Percentiles rank a stretch among this genome's conserved stretches.
phyloP scores from a whole-genome alignment of 2,113 vertebrate genomes.

The Cyanocitta stelleri region DNA sequence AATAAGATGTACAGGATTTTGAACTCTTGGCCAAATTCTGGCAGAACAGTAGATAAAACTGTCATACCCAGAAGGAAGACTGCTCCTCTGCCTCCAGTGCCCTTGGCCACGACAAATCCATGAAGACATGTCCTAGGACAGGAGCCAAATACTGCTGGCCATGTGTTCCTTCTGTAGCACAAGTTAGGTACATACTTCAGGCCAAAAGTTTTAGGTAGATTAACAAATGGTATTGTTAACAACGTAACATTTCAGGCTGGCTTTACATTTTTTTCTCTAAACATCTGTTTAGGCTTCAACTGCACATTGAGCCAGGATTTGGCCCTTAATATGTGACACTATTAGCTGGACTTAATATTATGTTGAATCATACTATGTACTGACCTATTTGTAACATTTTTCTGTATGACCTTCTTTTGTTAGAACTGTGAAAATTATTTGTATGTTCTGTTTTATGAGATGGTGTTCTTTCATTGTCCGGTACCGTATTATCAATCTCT shows the following conservation, averaged over 20 bases:
- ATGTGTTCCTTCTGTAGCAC: neutral
- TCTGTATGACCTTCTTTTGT: slow-evolving; percentile 30
- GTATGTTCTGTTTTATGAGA: slow-evolving; percentile 29
- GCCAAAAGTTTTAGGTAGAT: neutral
- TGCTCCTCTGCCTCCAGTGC: neutral
- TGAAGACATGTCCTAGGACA: neutral
- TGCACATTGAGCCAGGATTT: slow-evolving; percentile 38
- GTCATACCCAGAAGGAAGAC: neutral
- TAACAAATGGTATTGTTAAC: neutral
- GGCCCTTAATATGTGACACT: slow-evolving; percentile 6
- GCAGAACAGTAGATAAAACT: neutral
- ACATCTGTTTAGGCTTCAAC: neutral
- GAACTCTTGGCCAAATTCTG: slow-evolving; percentile 32
- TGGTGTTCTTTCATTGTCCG: slow-evolving; percentile 17
- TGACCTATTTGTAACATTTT: slow-evolving; percentile 26
- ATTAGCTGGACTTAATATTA: slow-evolving; percentile 38
- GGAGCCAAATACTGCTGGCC: neutral
- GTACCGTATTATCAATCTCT: neutral
- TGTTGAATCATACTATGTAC: slow-evolving; percentile 18
- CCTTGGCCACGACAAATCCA: neutral
- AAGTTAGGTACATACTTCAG: neutral
- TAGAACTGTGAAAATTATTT: slow-evolving; percentile 56
- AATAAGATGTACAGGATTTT: slow-evolving; percentile 48
- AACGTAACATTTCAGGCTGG: neutral
- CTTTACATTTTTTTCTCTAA: neutral